A percentile compares a stretch with the other conserved stretches of the same genome.
Conservation (phyloP, 2,797 vertebrate genomes). For the Acomys russatus region DNA sequence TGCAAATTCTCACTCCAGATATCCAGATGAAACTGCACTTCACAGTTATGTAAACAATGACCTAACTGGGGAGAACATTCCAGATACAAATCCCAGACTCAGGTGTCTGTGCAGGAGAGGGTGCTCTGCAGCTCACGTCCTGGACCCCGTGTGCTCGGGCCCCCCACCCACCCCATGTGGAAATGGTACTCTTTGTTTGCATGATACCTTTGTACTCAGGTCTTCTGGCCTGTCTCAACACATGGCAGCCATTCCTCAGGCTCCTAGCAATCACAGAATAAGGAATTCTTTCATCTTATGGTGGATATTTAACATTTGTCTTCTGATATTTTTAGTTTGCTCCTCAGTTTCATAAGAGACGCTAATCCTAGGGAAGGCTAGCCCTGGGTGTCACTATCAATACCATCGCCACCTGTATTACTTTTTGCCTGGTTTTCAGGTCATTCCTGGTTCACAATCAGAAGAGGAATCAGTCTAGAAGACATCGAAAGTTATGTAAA, state of each 20-base stretch:
- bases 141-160: constrained; percentile 51
- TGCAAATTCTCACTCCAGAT: constrained; percentile 66
- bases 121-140: not conserved
- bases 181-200: constrained; percentile 39
- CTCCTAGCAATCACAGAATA: constrained; percentile 55
- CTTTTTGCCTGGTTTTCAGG: constrained; percentile 65
- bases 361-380: constrained; percentile 48
- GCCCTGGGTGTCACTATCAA: constrained; percentile 52
- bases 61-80: constrained; percentile 72
- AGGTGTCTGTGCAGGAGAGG: not conserved
- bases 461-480: constrained; percentile 59
- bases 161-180: constrained; percentile 11
- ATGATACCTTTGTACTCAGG: constrained; percentile 46
- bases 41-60: constrained; percentile 77
- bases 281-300: constrained; percentile 68
- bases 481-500: constrained; percentile 66
- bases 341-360: constrained; percentile 75
- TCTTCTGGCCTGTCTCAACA: constrained; percentile 64
- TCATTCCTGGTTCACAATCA: constrained; percentile 68
- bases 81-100: constrained; percentile 64
- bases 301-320: constrained; percentile 83
- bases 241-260: constrained; percentile 48
- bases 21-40: constrained; percentile 74
- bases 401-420: constrained; percentile 38
- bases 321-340: constrained; percentile 59